Conservation (phyloP, 1,140 invertebrate species). For the Acyrthosiphon pisum region DNA sequence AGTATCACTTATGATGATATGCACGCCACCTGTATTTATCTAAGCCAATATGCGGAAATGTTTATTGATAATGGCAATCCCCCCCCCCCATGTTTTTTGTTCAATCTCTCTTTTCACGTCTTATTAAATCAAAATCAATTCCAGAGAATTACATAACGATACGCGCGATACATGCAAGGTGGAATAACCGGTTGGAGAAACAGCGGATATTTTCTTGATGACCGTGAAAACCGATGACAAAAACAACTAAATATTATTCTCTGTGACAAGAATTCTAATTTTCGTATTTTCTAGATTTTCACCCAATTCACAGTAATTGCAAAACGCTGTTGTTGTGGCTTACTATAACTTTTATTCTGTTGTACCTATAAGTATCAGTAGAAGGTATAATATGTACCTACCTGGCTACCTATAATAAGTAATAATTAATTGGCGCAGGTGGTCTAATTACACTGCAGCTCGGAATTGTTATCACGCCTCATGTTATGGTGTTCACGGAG, state of each 20-base stretch:
- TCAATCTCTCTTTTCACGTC: conserved; percentile 15
- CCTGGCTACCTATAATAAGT: too few species aligned
- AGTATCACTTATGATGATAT: not conserved
- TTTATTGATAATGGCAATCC: not conserved
- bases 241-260: not conserved
- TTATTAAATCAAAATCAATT: conserved; percentile 34
- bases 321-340: not conserved
- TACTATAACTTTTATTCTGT: not conserved
- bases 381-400: too few species aligned
- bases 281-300: not conserved
- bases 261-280: not conserved
- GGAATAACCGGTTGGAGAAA: conserved; percentile 15
- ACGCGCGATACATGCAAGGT: not conserved
- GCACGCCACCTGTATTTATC: not conserved
- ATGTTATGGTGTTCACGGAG: not conserved
- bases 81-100: not conserved
- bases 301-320: not conserved
- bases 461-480: not conserved
- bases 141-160: conserved; percentile 8
- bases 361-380: not conserved
- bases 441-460: not conserved
- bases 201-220: not conserved
- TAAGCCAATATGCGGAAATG: not conserved
- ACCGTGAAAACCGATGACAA: conserved; percentile 34
- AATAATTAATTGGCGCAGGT: not conserved